Evolutionary conservation across 2,888 invertebrate species (phyloP).

Genomic region (Oxyscelio sp.): DNA sequence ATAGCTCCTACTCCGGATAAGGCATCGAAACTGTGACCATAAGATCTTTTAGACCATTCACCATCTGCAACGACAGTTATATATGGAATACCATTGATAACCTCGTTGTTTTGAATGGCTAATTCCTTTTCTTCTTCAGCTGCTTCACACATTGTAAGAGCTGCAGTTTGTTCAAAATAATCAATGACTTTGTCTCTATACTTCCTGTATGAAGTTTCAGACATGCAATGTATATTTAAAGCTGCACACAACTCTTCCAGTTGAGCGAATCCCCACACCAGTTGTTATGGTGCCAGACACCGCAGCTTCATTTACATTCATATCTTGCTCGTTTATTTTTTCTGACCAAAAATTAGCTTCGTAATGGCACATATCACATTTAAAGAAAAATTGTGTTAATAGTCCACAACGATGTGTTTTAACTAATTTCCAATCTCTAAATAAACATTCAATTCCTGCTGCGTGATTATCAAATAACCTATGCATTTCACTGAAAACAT

Average conservation of each 20-base stretch:
- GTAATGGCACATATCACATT: conserved; percentile 13
- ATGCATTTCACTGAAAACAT: neutral
- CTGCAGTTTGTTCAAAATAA: neutral
- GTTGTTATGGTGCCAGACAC: conserved; percentile 2
- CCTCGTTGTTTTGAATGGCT: conserved; percentile 35
- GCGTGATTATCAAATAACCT: neutral
- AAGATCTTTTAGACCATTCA: conserved; percentile 55
- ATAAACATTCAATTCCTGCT: neutral
- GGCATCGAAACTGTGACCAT: conserved; percentile 54
- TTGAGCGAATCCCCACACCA: neutral
- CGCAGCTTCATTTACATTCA: neutral
- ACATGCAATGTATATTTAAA: neutral
- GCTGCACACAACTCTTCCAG: conserved; percentile 1
- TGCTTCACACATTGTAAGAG: conserved; percentile 37
- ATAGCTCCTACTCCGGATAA: conserved; percentile 52
- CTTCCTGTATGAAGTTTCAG: neutral
- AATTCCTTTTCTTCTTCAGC: conserved; percentile 46
- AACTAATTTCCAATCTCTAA: conserved; percentile 3
- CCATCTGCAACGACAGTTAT: conserved; percentile 36
- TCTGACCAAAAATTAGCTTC: conserved; percentile 62
- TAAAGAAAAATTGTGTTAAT: neutral
- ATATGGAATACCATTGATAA: conserved; percentile 18
- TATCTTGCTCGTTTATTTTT: neutral
- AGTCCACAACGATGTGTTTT: neutral
- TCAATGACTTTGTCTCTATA: neutral